Percentiles rank a stretch among this genome's conserved stretches.
These are phyloP conservation scores for Lathronympha strigana DNA, from an alignment of 2,888 invertebrate genomes.

Conservation along the genomic window DNA sequence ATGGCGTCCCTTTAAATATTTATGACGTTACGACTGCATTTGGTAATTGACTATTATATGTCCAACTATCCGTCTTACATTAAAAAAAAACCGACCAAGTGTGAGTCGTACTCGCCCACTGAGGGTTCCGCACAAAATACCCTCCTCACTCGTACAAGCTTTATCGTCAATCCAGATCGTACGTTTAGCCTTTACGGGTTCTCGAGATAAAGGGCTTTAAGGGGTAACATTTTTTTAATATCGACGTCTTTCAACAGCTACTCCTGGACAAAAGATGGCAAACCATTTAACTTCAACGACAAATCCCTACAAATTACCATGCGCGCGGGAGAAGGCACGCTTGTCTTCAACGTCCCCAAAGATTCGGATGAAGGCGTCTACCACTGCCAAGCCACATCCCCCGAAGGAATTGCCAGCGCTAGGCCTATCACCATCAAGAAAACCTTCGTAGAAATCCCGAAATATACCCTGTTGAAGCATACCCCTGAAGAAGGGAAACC, in stretches of 20 bases:
- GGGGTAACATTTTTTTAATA: background rate
- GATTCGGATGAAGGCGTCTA: constrained; percentile 63
- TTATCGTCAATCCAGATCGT: too few relatives aligned
- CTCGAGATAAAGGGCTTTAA: too few relatives aligned
- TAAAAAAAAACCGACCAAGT: too few relatives aligned
- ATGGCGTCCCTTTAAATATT: too few relatives aligned
- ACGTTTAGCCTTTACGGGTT: too few relatives aligned
- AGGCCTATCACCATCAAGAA: constrained; percentile 56
- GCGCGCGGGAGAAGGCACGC: constrained; percentile 58
- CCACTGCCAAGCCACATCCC: constrained; percentile 63
- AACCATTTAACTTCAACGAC: constrained; percentile 51
- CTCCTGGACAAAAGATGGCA: constrained; percentile 65
- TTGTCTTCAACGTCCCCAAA: constrained; percentile 61
- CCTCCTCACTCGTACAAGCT: too few relatives aligned
- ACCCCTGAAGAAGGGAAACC: constrained; percentile 65
- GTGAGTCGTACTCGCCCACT: too few relatives aligned
- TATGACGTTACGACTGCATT: too few relatives aligned
- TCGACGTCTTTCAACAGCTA: constrained; percentile 52
- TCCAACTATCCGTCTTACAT: too few relatives aligned
- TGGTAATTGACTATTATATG: too few relatives aligned
- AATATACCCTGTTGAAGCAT: constrained; percentile 53
- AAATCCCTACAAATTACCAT: constrained; percentile 49
- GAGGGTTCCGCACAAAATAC: too few relatives aligned
- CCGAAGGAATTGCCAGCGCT: constrained; percentile 61
- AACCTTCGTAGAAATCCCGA: constrained; percentile 55